These are phyloP conservation scores for Chloropsis cyanopogon DNA, from an alignment of 2,113 vertebrate species.

Conservation along the genomic window DNA sequence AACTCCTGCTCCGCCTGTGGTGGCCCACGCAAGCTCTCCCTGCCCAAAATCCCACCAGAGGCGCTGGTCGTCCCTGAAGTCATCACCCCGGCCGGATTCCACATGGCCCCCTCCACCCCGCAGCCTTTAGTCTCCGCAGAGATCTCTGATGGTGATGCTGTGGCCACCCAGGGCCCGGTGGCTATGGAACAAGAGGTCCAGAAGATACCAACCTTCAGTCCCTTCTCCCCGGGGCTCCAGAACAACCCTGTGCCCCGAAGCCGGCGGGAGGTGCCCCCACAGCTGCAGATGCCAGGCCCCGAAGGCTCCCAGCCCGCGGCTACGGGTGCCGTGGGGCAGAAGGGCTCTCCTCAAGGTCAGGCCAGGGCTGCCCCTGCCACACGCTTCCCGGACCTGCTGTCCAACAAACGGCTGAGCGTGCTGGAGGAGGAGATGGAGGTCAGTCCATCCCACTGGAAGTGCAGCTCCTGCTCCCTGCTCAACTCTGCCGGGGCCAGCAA, in stretches of 20 bases:
- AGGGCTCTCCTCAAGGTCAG: slow-evolving; percentile 73
- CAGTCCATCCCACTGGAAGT: slow-evolving; percentile 77
- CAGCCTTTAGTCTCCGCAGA: slow-evolving; percentile 70
- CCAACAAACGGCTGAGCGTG: slow-evolving; percentile 85
- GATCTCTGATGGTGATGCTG: slow-evolving; percentile 74
- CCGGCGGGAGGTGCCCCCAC: slow-evolving; percentile 91
- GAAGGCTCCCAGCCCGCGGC: slow-evolving; percentile 69
- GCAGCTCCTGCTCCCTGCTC: slow-evolving; percentile 78
- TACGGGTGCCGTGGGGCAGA: slow-evolving; percentile 47
- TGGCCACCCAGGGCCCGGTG: slow-evolving; percentile 59
- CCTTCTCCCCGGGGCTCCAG: slow-evolving; percentile 84
- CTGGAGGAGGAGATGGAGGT: slow-evolving; percentile 85
- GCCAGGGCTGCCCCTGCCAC: slow-evolving; percentile 34
- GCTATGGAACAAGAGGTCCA: slow-evolving; percentile 71
- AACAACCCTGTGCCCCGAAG: slow-evolving; percentile 94
- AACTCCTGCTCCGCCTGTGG: slow-evolving; percentile 93
- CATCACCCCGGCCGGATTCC: slow-evolving; percentile 84
- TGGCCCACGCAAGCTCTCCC: slow-evolving; percentile 90
- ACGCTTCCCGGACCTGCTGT: slow-evolving; percentile 75
- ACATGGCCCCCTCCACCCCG: slow-evolving; percentile 60
- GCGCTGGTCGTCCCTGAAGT: slow-evolving; percentile 94
- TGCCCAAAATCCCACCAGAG: slow-evolving; percentile 96
- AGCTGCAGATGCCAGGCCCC: slow-evolving; percentile 72
- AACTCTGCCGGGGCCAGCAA: slow-evolving; percentile 49
- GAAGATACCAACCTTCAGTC: slow-evolving; percentile 70